Evolutionary conservation across 1,140 invertebrate species (phyloP).

Genomic region (Octopus sinensis): DNA sequence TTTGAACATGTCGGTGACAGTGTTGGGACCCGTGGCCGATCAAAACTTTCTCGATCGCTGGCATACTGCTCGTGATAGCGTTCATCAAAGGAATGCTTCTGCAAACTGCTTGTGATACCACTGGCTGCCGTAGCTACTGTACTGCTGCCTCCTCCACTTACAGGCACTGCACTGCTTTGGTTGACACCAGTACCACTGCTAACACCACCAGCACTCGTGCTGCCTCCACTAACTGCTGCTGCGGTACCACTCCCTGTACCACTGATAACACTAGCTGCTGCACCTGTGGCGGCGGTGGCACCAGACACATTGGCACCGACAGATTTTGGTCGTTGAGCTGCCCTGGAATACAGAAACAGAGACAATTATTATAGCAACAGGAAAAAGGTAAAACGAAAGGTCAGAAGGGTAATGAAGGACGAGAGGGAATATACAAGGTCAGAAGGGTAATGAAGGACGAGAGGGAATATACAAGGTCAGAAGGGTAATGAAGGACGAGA

Average conservation of each 20-base stretch:
- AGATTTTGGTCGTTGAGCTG: conserved; percentile 4
- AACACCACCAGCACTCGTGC: not conserved
- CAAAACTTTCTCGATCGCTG: conserved; percentile 22
- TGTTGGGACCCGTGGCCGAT: conserved; percentile 19
- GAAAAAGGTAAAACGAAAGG: not conserved
- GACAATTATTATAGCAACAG: not conserved
- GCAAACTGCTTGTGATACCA: not conserved
- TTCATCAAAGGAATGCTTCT: conserved; percentile 17
- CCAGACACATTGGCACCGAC: not conserved
- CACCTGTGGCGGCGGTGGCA: not conserved
- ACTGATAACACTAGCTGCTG: not conserved
- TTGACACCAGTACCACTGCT: not conserved
- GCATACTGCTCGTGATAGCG: conserved; percentile 4
- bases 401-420: not conserved
- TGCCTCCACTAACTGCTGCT: not conserved
- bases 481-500: not conserved
- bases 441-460: too few species aligned
- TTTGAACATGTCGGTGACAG: conserved; percentile 33
- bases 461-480: not conserved
- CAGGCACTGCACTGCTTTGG: not conserved
- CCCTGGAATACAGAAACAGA: not conserved
- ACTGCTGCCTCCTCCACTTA: not conserved
- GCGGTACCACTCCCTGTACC: not conserved
- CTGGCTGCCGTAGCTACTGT: not conserved
- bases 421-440: not conserved